Conservation (phyloP, 2,113 vertebrate genomes). For the Cariama cristata region DNA sequence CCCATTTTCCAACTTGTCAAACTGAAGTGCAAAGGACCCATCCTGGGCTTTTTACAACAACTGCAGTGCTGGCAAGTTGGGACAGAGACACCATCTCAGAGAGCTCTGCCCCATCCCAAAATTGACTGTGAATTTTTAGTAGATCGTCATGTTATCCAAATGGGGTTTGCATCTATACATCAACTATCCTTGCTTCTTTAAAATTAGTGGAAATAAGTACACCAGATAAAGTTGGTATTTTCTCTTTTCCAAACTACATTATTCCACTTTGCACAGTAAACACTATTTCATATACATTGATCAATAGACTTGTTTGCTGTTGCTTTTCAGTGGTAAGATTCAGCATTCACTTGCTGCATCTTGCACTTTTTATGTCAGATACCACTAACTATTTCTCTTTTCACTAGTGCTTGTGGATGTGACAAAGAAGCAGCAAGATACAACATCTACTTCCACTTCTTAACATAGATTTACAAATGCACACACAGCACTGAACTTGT, state of each 20-base stretch:
- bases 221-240: not conserved
- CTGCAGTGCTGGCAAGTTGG: not conserved
- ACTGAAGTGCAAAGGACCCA: not conserved
- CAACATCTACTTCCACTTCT: not conserved
- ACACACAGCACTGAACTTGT: not conserved
- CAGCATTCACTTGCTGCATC: not conserved
- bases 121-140: accelerated
- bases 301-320: accelerated
- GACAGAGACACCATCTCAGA: not conserved
- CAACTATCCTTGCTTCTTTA: not conserved
- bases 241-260: not conserved
- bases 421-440: not conserved
- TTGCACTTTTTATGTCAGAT: not conserved
- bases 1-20: not conserved
- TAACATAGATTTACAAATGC: not conserved
- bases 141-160: not conserved
- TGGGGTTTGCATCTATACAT: not conserved
- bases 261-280: not conserved
- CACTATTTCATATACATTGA: not conserved
- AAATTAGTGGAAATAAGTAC: not conserved
- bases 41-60: not conserved
- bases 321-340: not conserved
- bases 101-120: not conserved
- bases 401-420: not conserved
- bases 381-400: not conserved